Conservation (phyloP, 2,797 vertebrate species). For the Poeciliopsis gracilis region DNA sequence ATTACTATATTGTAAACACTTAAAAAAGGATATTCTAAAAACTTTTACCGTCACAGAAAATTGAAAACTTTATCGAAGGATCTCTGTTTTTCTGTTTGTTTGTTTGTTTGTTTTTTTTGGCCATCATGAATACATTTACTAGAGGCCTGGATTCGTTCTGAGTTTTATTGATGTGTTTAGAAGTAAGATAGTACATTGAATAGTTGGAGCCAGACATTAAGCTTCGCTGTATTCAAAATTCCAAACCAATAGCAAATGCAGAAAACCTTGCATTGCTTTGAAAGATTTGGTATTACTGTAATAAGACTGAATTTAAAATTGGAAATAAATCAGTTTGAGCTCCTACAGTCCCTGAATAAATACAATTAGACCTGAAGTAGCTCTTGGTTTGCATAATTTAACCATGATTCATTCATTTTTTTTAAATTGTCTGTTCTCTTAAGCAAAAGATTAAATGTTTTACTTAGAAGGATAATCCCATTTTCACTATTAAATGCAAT, state of each 20-base stretch:
- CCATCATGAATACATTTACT: not conserved
- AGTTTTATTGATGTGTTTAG: not conserved
- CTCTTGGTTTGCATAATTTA: not conserved
- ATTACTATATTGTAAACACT: not conserved
- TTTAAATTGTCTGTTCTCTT: conserved; percentile 1
- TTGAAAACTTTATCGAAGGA: not conserved
- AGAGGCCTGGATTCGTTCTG: not conserved
- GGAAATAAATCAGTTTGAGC: conserved; percentile 1
- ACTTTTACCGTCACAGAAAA: not conserved
- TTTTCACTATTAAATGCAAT: not conserved
- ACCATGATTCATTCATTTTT: conserved; percentile 7
- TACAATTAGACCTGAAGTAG: conserved; percentile 2
- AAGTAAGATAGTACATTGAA: not conserved
- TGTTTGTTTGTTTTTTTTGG: not conserved
- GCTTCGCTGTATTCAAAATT: not conserved
- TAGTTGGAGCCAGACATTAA: not conserved
- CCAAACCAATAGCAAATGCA: not conserved
- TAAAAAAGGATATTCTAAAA: not conserved
- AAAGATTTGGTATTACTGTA: not conserved
- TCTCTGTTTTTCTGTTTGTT: not conserved
- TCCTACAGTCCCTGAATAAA: not conserved
- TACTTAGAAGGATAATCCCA: not conserved
- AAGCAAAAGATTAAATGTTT: conserved; percentile 6
- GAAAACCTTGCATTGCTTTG: not conserved
- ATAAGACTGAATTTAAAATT: not conserved